Conservation (phyloP, 2,797 vertebrate genomes). For the Gephyroberyx darwinii region DNA sequence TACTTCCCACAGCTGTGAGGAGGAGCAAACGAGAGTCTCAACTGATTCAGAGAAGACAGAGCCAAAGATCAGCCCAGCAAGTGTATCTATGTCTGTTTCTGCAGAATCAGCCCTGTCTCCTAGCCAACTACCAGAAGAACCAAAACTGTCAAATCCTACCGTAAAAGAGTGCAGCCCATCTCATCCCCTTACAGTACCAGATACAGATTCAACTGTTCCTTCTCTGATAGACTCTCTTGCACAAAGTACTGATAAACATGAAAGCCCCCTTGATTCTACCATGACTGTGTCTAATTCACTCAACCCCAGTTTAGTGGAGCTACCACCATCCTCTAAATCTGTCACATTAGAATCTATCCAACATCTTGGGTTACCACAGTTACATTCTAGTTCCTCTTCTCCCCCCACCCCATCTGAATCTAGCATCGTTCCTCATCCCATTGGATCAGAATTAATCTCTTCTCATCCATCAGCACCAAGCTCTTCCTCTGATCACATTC, state of each 20-base stretch:
- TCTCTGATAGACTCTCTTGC: slow-evolving; percentile 9
- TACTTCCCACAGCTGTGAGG: slow-evolving; percentile 23
- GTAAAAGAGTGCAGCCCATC: slow-evolving; percentile 43
- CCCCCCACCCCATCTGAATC: background rate
- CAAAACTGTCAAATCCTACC: slow-evolving; percentile 39
- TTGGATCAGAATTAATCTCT: slow-evolving; percentile 9
- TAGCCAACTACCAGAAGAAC: slow-evolving; percentile 18
- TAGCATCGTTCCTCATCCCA: background rate
- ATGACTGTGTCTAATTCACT: slow-evolving; percentile 24
- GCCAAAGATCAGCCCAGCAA: slow-evolving; percentile 37
- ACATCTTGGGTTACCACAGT: slow-evolving; percentile 14
- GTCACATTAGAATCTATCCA: background rate
- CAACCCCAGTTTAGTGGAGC: slow-evolving; percentile 11
- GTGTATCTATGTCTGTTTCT: slow-evolving; percentile 35
- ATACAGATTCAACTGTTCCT: slow-evolving; percentile 14
- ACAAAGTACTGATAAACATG: slow-evolving; percentile 29
- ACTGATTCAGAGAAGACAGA: slow-evolving; percentile 63
- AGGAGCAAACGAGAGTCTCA: slow-evolving; percentile 42
- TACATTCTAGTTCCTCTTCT: slow-evolving; percentile 18
- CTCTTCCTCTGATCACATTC: slow-evolving; percentile 17
- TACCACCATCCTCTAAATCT: slow-evolving; percentile 7
- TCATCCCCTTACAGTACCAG: slow-evolving; percentile 15
- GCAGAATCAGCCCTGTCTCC: slow-evolving; percentile 45
- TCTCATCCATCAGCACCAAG: slow-evolving; percentile 13
- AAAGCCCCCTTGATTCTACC: slow-evolving; percentile 36